A percentile compares a stretch with the other conserved stretches of the same genome.
Evolutionary conservation across 2,113 vertebrate genomes (phyloP).

Genomic region (Tupaia tana): DNA sequence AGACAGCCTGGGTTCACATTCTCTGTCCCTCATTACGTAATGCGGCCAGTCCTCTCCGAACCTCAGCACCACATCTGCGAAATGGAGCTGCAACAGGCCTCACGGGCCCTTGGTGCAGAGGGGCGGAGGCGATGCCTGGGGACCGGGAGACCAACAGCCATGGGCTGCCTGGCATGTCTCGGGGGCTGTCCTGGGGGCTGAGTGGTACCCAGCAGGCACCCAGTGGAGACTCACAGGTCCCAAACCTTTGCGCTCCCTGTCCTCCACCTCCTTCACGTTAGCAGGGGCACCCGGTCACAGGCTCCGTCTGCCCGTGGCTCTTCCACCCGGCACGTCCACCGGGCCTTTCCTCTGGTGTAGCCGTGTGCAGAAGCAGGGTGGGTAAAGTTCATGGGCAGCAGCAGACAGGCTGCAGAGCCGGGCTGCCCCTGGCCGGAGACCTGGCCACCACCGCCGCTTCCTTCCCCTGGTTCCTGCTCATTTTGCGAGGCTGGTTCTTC

Average conservation of each 20-base stretch:
- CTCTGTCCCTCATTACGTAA: too few species aligned
- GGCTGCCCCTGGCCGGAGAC: accelerated
- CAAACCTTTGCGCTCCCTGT: too few species aligned
- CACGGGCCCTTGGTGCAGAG: not conserved
- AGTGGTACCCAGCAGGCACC: not conserved
- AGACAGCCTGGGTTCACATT: not conserved
- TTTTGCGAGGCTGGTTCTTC: not conserved
- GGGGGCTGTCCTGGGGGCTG: not conserved
- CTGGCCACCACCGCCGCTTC: not conserved
- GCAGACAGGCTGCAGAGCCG: too few species aligned
- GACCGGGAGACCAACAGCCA: not conserved
- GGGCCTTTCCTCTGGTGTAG: not conserved
- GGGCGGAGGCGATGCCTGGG: not conserved
- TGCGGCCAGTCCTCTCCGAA: not conserved
- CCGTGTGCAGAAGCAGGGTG: not conserved
- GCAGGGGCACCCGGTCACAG: too few species aligned
- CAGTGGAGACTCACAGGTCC: not conserved
- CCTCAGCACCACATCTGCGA: not conserved
- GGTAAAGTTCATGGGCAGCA: not conserved
- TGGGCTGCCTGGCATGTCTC: not conserved
- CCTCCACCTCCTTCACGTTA: not conserved
- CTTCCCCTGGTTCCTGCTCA: not conserved
- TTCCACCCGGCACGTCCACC: not conserved
- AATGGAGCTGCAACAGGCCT: not conserved
- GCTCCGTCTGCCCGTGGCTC: not conserved